Evolutionary conservation across 2,888 invertebrate genomes (phyloP).

Genomic region (Anodontia alba): DNA sequence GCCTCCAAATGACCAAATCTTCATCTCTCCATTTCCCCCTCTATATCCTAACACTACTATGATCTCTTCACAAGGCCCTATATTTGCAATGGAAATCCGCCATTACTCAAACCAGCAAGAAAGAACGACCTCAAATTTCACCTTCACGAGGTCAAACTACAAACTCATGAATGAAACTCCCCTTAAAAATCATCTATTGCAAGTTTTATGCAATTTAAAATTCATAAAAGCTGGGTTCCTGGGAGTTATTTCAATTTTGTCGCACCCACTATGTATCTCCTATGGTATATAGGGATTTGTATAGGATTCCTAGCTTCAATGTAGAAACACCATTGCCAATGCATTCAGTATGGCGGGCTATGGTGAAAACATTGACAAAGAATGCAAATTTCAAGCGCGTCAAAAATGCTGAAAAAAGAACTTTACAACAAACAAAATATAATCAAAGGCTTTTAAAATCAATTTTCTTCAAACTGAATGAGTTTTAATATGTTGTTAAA

Average conservation of each 20-base stretch:
- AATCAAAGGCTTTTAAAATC: neutral
- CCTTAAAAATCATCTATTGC: conserved; percentile 73
- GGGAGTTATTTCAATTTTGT: conserved; percentile 60
- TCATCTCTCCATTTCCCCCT: no score
- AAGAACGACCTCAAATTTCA: conserved; percentile 81
- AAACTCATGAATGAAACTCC: conserved; percentile 82
- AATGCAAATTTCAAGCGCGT: conserved; percentile 15
- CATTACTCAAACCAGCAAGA: conserved; percentile 71
- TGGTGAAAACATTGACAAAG: conserved; percentile 48
- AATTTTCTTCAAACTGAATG: neutral
- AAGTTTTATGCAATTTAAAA: conserved; percentile 41
- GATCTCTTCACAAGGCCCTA: conserved; percentile 32
- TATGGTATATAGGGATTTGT: conserved; percentile 70
- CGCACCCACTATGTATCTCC: conserved; percentile 61
- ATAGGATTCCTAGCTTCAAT: conserved; percentile 56
- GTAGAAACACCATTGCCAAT: conserved; percentile 50
- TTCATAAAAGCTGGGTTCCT: conserved; percentile 40
- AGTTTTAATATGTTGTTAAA: neutral
- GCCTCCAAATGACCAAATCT: no score
- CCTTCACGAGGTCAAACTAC: conserved; percentile 74
- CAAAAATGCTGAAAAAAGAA: neutral
- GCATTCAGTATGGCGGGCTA: conserved; percentile 61
- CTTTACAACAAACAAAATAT: neutral
- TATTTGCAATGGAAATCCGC: conserved; percentile 61
- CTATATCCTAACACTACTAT: no score